phyloP scores from a whole-genome alignment of 2,888 invertebrate genomes.

The Caenorhabditis panamensis region DNA sequence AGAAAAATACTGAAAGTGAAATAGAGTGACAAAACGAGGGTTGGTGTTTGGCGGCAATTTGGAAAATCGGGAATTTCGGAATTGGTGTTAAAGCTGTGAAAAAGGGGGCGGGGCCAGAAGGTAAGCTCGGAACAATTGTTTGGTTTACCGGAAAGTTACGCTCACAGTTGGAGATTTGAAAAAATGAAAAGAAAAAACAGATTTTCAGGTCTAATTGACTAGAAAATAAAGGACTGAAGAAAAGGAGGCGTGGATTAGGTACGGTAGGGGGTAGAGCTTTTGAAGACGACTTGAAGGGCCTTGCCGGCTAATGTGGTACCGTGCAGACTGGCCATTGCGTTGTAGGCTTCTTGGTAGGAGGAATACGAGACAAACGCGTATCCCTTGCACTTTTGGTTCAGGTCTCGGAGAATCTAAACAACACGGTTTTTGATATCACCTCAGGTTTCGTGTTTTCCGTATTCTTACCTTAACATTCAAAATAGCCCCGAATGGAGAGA shows the following conservation, averaged over 20 bases:
- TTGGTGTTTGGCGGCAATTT: not conserved
- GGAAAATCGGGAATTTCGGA: not conserved
- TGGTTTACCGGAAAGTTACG: slow-evolving; percentile 5
- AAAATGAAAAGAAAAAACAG: not conserved
- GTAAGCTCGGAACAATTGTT: not conserved
- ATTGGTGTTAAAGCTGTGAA: not conserved
- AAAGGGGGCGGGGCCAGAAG: not conserved
- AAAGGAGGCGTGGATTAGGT: slow-evolving; percentile 18
- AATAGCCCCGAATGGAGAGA: slow-evolving; percentile 97
- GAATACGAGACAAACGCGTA: slow-evolving; percentile 99
- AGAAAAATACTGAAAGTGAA: slow-evolving; percentile 7
- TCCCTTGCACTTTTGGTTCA: slow-evolving; percentile 97
- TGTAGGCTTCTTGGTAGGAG: slow-evolving; percentile 96
- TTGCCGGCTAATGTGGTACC: slow-evolving; percentile 85
- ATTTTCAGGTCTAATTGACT: not conserved
- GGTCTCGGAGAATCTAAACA: slow-evolving; percentile 89
- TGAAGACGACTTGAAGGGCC: slow-evolving; percentile 47
- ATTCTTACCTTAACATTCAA: slow-evolving; percentile 90
- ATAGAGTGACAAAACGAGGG: slow-evolving; percentile 1
- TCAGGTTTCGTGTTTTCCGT: too few relatives aligned
- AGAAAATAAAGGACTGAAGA: not conserved
- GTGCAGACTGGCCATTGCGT: slow-evolving; percentile 95
- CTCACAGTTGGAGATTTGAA: not conserved
- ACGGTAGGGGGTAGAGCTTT: slow-evolving; percentile 38
- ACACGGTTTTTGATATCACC: too few relatives aligned